Percentiles rank a stretch among this genome's conserved stretches.
Conservation (phyloP, 2,888 invertebrate genomes). For the Penaeus monodon region DNA sequence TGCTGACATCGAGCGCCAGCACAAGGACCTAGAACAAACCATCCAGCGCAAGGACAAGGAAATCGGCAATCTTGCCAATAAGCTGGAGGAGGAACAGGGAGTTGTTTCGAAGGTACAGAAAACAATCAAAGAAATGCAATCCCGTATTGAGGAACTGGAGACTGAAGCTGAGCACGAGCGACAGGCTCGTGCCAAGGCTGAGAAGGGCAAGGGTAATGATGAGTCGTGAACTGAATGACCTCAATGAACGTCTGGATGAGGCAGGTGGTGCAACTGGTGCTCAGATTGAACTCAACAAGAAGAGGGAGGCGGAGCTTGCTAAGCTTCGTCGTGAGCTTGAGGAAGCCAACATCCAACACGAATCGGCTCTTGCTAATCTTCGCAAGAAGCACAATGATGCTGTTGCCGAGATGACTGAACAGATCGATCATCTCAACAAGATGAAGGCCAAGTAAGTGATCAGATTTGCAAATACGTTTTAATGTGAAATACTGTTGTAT, state of each 20-base stretch:
- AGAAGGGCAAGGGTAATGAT: conserved; percentile 27
- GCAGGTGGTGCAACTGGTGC: conserved; percentile 99
- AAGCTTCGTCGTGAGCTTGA: conserved; percentile 98
- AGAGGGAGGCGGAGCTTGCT: conserved; percentile 98
- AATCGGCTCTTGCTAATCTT: conserved; percentile 93
- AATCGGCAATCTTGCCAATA: conserved; percentile 92
- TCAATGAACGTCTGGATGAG: conserved; percentile 96
- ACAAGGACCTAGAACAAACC: conserved; percentile 96
- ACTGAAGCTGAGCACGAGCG: conserved; percentile 99
- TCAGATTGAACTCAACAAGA: conserved; percentile 99
- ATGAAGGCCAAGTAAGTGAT: conserved; percentile 83
- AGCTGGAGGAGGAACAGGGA: conserved; percentile 98
- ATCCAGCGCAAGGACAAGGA: conserved; percentile 99
- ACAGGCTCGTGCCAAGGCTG: conserved; percentile 77
- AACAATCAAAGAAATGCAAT: conserved; percentile 99
- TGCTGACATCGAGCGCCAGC: conserved; percentile 95
- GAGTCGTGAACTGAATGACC: conserved; percentile 95
- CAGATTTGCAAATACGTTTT: not conserved
- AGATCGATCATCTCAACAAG: conserved; percentile 99
- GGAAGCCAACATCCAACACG: conserved; percentile 96
- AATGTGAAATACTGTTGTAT: not conserved
- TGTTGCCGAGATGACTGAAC: conserved; percentile 98
- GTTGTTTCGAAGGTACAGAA: conserved; percentile 96
- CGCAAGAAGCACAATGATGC: conserved; percentile 99
- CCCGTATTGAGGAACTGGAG: conserved; percentile 97